A percentile compares a stretch with the other conserved stretches of the same genome.
phyloP scores from a whole-genome alignment of 2,888 invertebrate genomes.

The Crematogaster levior region DNA sequence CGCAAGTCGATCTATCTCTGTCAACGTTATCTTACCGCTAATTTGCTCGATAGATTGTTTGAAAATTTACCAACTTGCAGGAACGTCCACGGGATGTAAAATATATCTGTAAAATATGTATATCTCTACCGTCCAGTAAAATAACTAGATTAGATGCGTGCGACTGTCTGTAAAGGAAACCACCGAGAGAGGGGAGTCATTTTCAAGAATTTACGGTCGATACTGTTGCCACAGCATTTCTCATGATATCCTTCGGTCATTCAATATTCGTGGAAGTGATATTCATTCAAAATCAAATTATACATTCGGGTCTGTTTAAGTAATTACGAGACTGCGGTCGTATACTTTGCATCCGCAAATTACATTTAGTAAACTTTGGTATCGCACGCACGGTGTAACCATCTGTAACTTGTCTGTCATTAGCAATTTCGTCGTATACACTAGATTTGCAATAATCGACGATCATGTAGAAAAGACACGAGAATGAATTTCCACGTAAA shows the following conservation, averaged over 20 bases:
- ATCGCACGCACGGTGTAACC: constrained; percentile 9
- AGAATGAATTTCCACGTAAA: constrained; percentile 74
- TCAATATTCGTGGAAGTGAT: constrained; percentile 31
- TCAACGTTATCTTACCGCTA: constrained; percentile 83
- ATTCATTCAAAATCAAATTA: constrained; percentile 62
- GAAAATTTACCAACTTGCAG: constrained; percentile 27
- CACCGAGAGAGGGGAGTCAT: constrained; percentile 38
- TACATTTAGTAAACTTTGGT: constrained; percentile 14
- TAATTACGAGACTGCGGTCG: constrained; percentile 54
- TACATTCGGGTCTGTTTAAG: constrained; percentile 53
- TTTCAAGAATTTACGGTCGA: constrained; percentile 64
- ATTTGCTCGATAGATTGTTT: constrained; percentile 81
- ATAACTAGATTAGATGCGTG: constrained; percentile 58
- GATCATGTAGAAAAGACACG: constrained; percentile 18
- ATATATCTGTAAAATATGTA: constrained; percentile 30
- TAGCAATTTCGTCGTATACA: background rate
- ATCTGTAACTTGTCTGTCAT: constrained; percentile 47
- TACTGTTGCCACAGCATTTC: constrained; percentile 51
- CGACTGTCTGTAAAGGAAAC: background rate
- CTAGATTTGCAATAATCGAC: constrained; percentile 13
- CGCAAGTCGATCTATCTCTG: constrained; percentile 82
- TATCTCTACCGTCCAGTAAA: constrained; percentile 46
- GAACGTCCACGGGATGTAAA: constrained; percentile 48
- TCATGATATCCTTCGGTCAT: constrained; percentile 23
- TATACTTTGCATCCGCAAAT: constrained; percentile 34